phyloP scores from a whole-genome alignment of 2,888 invertebrate genomes.

The Pristionchus entomophagus region DNA sequence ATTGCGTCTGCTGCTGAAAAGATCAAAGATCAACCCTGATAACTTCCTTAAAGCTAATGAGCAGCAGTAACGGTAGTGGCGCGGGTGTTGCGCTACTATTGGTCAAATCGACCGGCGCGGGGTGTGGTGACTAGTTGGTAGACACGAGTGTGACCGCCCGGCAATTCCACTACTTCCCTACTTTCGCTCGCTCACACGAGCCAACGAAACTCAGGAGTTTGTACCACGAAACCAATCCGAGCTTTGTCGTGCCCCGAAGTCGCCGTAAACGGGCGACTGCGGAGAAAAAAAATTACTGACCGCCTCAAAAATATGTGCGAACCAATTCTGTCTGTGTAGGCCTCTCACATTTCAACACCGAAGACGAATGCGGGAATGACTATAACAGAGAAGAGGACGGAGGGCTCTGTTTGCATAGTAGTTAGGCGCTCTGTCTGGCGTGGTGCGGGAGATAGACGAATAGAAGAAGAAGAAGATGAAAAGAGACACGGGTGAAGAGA shows the following conservation, averaged over 20 bases:
- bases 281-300: too few relatives aligned
- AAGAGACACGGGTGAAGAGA: not conserved
- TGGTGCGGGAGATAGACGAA: not conserved
- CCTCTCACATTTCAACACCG: not conserved
- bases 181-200: too few relatives aligned
- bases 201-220: too few relatives aligned
- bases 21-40: not conserved
- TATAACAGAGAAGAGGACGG: not conserved
- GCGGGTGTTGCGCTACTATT: too few relatives aligned
- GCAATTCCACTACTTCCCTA: too few relatives aligned
- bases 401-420: not conserved
- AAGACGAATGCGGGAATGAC: not conserved
- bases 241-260: too few relatives aligned
- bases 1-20: not conserved
- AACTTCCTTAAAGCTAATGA: not conserved
- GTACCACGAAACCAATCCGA: too few relatives aligned
- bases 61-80: too few relatives aligned
- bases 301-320: not conserved
- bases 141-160: slow-evolving; percentile 24
- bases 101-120: too few relatives aligned
- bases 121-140: not conserved
- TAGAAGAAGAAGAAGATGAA: not conserved
- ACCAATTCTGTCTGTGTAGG: not conserved
- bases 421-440: not conserved
- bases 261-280: too few relatives aligned